These are phyloP conservation scores for Calcarius lapponicus DNA, from an alignment of 2,797 vertebrate genomes.

Conservation along the genomic window DNA sequence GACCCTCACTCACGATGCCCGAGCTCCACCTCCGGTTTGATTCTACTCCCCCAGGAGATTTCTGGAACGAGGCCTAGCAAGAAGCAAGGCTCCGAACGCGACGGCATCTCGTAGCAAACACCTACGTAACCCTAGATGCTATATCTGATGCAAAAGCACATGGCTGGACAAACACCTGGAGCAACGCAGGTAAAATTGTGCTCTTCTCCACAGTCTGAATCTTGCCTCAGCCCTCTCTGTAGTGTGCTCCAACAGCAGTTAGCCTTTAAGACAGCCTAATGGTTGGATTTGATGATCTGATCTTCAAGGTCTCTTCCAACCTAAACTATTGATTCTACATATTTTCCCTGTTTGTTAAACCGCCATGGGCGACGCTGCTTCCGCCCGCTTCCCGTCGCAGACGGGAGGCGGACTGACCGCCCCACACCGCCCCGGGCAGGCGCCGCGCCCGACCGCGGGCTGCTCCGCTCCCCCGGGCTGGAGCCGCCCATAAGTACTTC, in stretches of 20 bases:
- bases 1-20: no score
- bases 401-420: background rate
- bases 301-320: background rate
- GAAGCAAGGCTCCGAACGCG: background rate
- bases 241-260: background rate
- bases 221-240: background rate
- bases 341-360: background rate
- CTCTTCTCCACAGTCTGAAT: background rate
- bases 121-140: no score
- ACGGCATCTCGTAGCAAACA: background rate
- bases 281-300: no score
- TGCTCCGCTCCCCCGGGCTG: background rate
- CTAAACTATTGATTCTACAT: background rate
- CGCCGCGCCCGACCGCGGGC: background rate
- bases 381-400: accelerated
- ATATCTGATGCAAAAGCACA: background rate
- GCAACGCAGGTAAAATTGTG: background rate
- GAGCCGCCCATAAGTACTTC: background rate
- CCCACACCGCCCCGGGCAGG: background rate
- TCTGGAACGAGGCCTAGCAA: background rate
- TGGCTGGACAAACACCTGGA: background rate
- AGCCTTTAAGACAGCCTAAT: background rate
- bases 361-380: background rate
- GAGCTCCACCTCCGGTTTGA: background rate
- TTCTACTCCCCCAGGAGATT: background rate